Base-by-base conservation (phyloP, 2,888 invertebrate species). In the Xestia ashworthii region DNA sequence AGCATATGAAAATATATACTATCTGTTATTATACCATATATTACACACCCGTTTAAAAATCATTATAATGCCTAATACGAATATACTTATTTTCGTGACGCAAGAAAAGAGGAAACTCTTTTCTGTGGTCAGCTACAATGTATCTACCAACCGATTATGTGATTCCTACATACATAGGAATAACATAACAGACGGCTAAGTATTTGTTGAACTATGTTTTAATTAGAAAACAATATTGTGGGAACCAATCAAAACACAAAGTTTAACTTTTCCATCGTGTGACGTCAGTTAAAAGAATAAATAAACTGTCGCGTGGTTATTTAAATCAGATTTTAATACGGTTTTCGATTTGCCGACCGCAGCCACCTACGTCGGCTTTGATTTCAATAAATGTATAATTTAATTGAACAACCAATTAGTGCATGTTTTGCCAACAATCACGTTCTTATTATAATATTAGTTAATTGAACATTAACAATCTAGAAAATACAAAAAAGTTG, bases 341-440 rank as follows among this genome's bases (percentile, higher is more conserved):
- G 16, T 50, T 44, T 48, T 55, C 53, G 3, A 71, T 74, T 65
- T n/a, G 3, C 14, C 41, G 32, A 74, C 85, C 76, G 44, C 83
- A 76, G 12, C 14, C 38, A 71, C 41, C 58, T 66, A 68, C 85
- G 82, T 85, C 67, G 16, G n/a, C 19, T 53, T 64, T 46, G 19
- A 60, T 64, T 41, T 2, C 19, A 67, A 65, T n/a, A n/a, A 65
- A 44, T 41, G 53, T 53, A 32, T n/a, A 32, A 50, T 22, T 5
- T 64, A 55, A 83, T 74, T 53, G n/a, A 1, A 38, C 0, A 74
- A 71, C 44, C 44, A 48, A 76, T 83, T 64, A 71, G 19, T 38
- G 6, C 19, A 22, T 81, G 82, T 85, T 85, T 69, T 83, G 77
- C 53, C 85, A 83, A 83, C 71, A 85, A 19, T 32, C 5, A 14